These are phyloP conservation scores for Morus bassanus DNA, from an alignment of 2,797 vertebrate species.

Conservation along the genomic window DNA sequence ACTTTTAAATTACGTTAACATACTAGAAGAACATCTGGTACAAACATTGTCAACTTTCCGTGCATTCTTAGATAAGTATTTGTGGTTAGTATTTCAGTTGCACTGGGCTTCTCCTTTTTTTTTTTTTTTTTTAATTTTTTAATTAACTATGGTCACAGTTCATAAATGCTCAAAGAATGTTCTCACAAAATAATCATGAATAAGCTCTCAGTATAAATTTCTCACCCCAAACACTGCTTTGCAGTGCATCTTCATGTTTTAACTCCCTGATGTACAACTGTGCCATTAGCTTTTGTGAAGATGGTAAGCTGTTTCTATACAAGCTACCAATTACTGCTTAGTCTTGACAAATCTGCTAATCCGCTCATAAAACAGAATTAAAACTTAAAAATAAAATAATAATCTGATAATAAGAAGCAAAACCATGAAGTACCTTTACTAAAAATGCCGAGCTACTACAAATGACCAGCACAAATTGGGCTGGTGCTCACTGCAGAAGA, in stretches of 20 bases:
- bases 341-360: neutral
- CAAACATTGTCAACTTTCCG: slow-evolving; percentile 44
- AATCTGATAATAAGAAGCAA: neutral
- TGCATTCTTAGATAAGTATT: slow-evolving; percentile 37
- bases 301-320: neutral
- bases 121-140: neutral
- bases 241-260: neutral
- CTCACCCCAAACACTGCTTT: neutral
- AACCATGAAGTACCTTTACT: neutral
- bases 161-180: neutral
- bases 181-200: neutral
- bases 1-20: slow-evolving; percentile 26
- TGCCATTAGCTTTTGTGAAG: neutral
- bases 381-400: neutral
- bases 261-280: neutral
- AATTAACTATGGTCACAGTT: neutral
- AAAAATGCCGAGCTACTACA: neutral
- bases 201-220: neutral
- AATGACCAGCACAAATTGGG: neutral
- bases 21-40: slow-evolving; percentile 49
- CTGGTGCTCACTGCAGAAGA: neutral
- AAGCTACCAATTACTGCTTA: neutral
- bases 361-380: neutral
- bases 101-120: neutral
- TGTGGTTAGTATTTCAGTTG: slow-evolving; percentile 54